Evolutionary conservation across 2,113 vertebrate genomes (phyloP).

Genomic region (Poicephalus gulielmi): DNA sequence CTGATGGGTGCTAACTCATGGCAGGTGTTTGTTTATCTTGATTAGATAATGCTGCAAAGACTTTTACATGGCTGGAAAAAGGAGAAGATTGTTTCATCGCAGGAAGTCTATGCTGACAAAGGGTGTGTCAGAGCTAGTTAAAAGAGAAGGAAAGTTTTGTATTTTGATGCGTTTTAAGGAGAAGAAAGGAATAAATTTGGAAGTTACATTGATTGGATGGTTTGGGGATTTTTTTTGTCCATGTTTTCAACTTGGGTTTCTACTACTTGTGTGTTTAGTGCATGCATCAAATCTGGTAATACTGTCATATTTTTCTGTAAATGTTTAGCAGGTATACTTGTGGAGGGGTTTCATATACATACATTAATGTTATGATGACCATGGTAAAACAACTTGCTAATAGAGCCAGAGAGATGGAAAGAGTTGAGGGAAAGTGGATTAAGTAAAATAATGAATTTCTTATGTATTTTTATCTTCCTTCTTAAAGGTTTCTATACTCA

Average conservation of each 20-base stretch:
- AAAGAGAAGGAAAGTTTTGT: background rate
- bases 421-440: background rate
- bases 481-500: background rate
- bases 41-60: constrained; percentile 41
- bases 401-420: background rate
- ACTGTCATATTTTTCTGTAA: background rate
- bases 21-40: constrained; percentile 62
- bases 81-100: background rate
- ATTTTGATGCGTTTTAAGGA: background rate
- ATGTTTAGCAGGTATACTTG: background rate
- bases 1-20: background rate
- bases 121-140: background rate
- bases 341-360: background rate
- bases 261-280: background rate
- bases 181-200: background rate
- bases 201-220: accelerated
- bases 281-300: background rate
- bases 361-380: background rate
- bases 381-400: background rate
- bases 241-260: background rate
- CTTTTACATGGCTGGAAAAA: background rate
- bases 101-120: background rate
- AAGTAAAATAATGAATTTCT: background rate
- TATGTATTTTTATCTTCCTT: background rate
- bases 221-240: background rate